A percentile compares a stretch with the other conserved stretches of the same genome.
Conservation (phyloP, 2,888 invertebrate genomes). For the Rotaria macrura region DNA sequence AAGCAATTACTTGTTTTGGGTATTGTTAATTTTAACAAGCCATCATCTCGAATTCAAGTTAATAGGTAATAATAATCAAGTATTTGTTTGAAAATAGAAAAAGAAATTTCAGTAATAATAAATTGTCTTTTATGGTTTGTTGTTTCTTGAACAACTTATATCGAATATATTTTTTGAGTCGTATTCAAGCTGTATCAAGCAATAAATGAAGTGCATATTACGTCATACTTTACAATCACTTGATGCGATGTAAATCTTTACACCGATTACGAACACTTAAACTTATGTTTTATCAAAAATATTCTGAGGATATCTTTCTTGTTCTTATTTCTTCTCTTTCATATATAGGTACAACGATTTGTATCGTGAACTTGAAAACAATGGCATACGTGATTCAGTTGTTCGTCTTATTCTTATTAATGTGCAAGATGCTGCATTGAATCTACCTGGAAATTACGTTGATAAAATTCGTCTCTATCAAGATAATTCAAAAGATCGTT, state of each 20-base stretch:
- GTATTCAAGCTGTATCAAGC: neutral
- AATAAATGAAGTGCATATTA: neutral
- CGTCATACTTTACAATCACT: neutral
- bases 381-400: neutral
- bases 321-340: neutral
- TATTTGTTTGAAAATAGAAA: neutral
- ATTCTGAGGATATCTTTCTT: no score
- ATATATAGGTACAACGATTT: neutral
- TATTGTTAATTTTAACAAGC: neutral
- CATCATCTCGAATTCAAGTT: neutral
- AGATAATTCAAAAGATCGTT: neutral
- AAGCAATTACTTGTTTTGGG: neutral
- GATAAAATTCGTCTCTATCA: neutral
- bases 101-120: no score
- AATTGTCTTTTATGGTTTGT: no score
- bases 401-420: neutral
- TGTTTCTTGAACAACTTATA: neutral
- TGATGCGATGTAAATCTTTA: neutral
- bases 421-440: neutral
- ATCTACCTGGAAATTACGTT: neutral
- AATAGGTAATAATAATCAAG: neutral
- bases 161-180: neutral
- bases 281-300: no score
- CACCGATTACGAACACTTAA: neutral
- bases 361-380: neutral